Percentiles rank a stretch among this genome's conserved stretches.
phyloP scores from a whole-genome alignment of 2,113 vertebrate genomes.

The Hepsetus odoe region DNA sequence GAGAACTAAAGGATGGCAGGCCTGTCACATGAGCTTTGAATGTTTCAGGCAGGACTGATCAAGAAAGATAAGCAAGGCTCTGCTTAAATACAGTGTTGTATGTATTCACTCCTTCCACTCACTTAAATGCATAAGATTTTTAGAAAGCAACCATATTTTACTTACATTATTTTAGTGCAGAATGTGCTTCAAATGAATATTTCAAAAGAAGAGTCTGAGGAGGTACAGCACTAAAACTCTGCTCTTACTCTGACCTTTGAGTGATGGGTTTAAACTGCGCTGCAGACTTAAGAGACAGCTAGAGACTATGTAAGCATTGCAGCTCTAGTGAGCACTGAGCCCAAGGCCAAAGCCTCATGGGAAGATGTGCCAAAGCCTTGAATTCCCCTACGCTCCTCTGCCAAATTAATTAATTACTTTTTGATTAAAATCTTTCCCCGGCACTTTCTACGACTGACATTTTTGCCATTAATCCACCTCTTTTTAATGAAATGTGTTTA shows the following conservation, averaged over 20 bases:
- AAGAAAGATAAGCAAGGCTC: too few relatives aligned
- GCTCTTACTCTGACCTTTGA: neutral
- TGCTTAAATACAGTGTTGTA: too few relatives aligned
- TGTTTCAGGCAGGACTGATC: neutral
- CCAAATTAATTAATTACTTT: neutral
- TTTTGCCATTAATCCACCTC: neutral
- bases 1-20: too few relatives aligned
- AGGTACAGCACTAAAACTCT: neutral
- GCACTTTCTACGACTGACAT: neutral
- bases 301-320: neutral
- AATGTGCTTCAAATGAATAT: neutral
- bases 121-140: too few relatives aligned
- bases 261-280: neutral
- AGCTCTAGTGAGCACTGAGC: neutral
- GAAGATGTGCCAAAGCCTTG: neutral
- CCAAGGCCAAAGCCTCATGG: constrained; percentile 3
- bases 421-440: neutral
- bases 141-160: too few relatives aligned
- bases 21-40: neutral
- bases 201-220: neutral
- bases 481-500: neutral
- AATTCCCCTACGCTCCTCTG: neutral
- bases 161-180: too few relatives aligned
- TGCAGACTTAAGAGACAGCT: neutral
- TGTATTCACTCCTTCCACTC: too few relatives aligned